Conservation (phyloP, 2,888 invertebrate genomes). For the Diarsia dahlii region DNA sequence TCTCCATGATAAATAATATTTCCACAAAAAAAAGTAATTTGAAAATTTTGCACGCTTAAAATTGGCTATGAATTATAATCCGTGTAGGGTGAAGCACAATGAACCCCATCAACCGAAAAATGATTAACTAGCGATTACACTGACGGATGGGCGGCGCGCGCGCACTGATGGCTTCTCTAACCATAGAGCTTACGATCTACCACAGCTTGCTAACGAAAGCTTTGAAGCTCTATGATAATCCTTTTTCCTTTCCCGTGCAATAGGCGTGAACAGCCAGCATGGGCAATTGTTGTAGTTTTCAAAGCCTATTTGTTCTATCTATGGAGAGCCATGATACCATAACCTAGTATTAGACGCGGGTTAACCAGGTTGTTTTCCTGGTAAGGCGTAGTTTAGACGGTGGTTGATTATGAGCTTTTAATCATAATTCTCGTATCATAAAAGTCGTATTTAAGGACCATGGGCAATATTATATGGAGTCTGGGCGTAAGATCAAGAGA, state of each 20-base stretch:
- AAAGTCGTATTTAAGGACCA: not conserved
- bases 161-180: slow-evolving; percentile 86
- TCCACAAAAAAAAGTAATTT: slow-evolving; percentile 70
- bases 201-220: slow-evolving; percentile 40
- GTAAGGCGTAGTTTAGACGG: not conserved
- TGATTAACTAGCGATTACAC: slow-evolving; percentile 90
- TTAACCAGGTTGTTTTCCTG: not conserved
- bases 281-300: not conserved
- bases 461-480: not conserved
- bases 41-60: slow-evolving; percentile 81
- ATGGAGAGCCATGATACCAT: not conserved
- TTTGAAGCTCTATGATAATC: not conserved
- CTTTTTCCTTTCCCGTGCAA: not conserved
- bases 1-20: slow-evolving; percentile 40
- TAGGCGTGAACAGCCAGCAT: not conserved
- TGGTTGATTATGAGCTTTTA: not conserved
- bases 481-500: not conserved
- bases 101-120: slow-evolving; percentile 90
- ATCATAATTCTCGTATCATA: no score
- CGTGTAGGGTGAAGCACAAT: slow-evolving; percentile 84
- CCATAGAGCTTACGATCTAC: slow-evolving; percentile 74
- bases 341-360: not conserved
- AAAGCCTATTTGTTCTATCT: not conserved
- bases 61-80: slow-evolving; percentile 85
- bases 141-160: slow-evolving; percentile 88